Base-by-base conservation (phyloP, 2,888 invertebrate species). In the Nephrotoma appendiculata region DNA sequence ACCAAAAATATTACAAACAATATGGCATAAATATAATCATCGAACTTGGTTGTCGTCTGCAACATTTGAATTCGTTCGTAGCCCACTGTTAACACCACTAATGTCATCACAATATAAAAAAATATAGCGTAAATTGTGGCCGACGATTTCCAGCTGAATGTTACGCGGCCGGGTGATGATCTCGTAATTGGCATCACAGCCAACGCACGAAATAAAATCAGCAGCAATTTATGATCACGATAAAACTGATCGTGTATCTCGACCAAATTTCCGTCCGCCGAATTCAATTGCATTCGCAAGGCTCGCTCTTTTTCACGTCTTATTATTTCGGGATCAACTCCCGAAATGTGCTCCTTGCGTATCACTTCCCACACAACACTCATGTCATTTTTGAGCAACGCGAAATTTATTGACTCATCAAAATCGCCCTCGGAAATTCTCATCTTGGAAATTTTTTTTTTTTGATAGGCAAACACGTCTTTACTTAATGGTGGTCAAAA, bases 21-120 rank as follows among this genome's bases (percentile, higher is more conserved):
- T 87, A 95, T 93, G 0, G 94, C 94, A 89, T 95, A 95, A 88
- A 95, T 95, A 89, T 95, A 95, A 89, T 95, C 95, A 89, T 95
- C 95, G 89, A 95, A 95, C 88, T 93, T 93, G 87, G 92, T 92
- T 88, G 93, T 94, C 42, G 94, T 94, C 15, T 93, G 92, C 45
- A 95, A 90, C 88, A 95, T 94, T 89, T 92, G 91, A 57, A 95
- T 88, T 1, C 95, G 91, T 89, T 95, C 94, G 88, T 93, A 93
- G 0, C 95, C 95, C 11, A 95, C 94, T 6, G 92, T 89, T 0
- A 94, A 87, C 0, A 95, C 95, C 0, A 95, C 90, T 0, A 92
- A 89, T 0, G 94, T 94, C 41, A 94, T 92, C 0, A 92, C 90
- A 12, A 92, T 92, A 91, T 95, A 95, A 89, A 95, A 94, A 87